These are phyloP conservation scores for Graptemys geographica DNA, from an alignment of 2,797 vertebrate genomes.

Conservation along the genomic window DNA sequence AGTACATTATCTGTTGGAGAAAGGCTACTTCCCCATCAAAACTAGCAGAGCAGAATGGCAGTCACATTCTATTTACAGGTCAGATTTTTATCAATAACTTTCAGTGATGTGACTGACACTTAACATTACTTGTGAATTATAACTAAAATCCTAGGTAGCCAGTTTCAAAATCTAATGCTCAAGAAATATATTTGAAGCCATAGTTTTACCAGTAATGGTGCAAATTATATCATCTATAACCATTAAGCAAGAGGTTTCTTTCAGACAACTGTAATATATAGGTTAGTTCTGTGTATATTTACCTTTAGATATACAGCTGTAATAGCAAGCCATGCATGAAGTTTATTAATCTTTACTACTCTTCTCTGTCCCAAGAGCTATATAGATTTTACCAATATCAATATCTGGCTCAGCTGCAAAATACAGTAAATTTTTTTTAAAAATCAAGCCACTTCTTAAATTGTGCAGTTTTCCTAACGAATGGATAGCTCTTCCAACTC, in stretches of 20 bases:
- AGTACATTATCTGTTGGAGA: neutral
- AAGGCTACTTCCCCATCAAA: neutral
- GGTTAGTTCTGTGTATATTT: conserved; percentile 14
- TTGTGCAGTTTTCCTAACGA: neutral
- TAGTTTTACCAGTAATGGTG: neutral
- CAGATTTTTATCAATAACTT: conserved; percentile 26
- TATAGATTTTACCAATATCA: conserved; percentile 7
- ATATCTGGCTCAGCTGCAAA: neutral
- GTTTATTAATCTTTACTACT: conserved; percentile 19
- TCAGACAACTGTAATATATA: neutral
- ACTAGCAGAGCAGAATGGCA: conserved; percentile 37
- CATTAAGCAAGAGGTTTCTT: conserved; percentile 7
- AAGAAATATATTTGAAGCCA: conserved; percentile 14
- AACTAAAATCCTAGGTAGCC: conserved; percentile 14
- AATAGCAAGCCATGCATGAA: conserved; percentile 15
- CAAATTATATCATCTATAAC: conserved; percentile 2
- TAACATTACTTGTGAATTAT: conserved; percentile 14
- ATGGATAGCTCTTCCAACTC: neutral
- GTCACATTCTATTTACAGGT: neutral
- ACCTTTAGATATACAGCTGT: conserved; percentile 31
- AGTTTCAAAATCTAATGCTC: conserved; percentile 38
- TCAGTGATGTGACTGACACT: neutral
- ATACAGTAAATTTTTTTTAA: neutral
- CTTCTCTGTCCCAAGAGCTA: neutral
- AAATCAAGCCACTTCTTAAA: neutral